Evolutionary conservation across 2,797 vertebrate genomes (phyloP).

Genomic region (Labeo calbasu): DNA sequence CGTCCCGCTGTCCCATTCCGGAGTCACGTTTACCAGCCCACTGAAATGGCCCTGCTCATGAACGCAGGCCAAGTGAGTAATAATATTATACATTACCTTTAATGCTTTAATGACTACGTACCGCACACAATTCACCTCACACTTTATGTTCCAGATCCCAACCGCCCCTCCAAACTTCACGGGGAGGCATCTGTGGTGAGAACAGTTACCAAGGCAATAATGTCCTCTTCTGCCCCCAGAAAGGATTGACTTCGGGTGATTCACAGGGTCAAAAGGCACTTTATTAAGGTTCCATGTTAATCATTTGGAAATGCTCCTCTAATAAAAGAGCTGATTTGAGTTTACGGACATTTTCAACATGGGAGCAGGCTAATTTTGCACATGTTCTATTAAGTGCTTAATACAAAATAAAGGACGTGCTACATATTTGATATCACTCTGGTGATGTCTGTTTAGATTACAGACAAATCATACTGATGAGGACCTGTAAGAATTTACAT

Average conservation of each 20-base stretch:
- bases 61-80: slow-evolving; percentile 95
- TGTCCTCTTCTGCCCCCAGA: neutral
- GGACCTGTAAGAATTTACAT: slow-evolving; percentile 5
- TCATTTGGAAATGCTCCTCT: slow-evolving; percentile 27
- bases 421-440: neutral
- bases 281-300: slow-evolving; percentile 22
- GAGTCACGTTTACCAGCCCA: slow-evolving; percentile 97
- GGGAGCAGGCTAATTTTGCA: slow-evolving; percentile 31
- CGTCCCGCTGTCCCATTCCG: slow-evolving; percentile 90
- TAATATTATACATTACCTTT: neutral
- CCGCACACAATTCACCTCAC: neutral
- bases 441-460: slow-evolving; percentile 4
- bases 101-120: neutral
- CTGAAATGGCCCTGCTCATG: slow-evolving; percentile 97
- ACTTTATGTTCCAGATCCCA: slow-evolving; percentile 84
- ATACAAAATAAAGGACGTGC: neutral
- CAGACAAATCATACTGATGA: neutral
- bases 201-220: slow-evolving; percentile 35
- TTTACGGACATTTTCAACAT: neutral
- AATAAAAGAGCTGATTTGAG: slow-evolving; percentile 9
- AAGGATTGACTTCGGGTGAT: slow-evolving; percentile 1
- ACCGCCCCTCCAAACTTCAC: slow-evolving; percentile 96
- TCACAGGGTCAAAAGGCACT: slow-evolving; percentile 46
- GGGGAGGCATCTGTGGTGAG: slow-evolving; percentile 95
- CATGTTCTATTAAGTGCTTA: slow-evolving; percentile 15